These are phyloP conservation scores for Achroia grisella DNA, from an alignment of 1,140 invertebrate genomes.

Conservation along the genomic window DNA sequence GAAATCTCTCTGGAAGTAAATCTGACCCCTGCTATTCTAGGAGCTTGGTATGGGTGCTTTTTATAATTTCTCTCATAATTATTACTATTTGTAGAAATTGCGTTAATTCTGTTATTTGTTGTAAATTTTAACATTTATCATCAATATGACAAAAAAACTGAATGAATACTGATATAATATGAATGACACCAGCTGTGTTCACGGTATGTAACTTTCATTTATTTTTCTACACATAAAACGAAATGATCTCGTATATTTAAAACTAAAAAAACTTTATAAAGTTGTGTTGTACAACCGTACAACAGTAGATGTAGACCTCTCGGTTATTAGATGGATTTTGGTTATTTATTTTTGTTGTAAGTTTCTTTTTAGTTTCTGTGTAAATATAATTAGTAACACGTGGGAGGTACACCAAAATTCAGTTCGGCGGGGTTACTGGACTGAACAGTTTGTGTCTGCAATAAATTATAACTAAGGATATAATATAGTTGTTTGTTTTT, in stretches of 20 bases:
- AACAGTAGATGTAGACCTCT: conserved; percentile 22
- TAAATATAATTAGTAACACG: conserved; percentile 45
- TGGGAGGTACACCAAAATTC: conserved; percentile 54
- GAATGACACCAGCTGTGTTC: conserved; percentile 69
- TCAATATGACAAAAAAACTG: neutral
- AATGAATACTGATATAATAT: conserved; percentile 14
- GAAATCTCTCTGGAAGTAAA: too few relatives aligned
- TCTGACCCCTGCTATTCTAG: too few relatives aligned
- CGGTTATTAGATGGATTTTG: conserved; percentile 56
- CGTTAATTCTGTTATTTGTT: too few relatives aligned
- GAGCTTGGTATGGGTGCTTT: too few relatives aligned
- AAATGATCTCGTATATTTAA: conserved; percentile 63
- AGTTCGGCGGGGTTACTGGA: conserved; percentile 59
- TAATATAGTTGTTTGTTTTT: conserved; percentile 2
- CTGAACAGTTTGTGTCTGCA: conserved; percentile 66
- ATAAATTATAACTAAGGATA: conserved; percentile 61
- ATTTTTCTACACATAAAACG: conserved; percentile 57
- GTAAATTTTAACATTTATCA: too few relatives aligned
- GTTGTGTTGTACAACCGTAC: conserved; percentile 16
- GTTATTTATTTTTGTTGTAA: conserved; percentile 62
- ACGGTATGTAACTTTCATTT: conserved; percentile 28
- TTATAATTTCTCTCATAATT: too few relatives aligned
- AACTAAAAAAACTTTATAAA: conserved; percentile 13
- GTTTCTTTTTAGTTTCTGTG: conserved; percentile 34
- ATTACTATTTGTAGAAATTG: too few relatives aligned